Evolutionary conservation across 2,888 invertebrate genomes (phyloP).

Genomic region (Onchidella celtica): DNA sequence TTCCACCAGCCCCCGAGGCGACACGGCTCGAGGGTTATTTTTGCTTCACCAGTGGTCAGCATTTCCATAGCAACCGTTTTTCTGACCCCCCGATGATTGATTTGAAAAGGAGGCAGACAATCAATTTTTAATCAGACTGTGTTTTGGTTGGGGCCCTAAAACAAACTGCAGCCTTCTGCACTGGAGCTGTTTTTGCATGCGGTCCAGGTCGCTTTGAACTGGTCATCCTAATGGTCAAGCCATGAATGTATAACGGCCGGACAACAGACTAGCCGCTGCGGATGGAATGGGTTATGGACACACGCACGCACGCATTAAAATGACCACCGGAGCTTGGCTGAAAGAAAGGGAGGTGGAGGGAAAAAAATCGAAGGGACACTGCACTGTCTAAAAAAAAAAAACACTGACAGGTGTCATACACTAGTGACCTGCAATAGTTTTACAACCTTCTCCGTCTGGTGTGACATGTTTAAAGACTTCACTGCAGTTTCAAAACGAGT

Average conservation of each 20-base stretch:
- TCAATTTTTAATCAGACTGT: slow-evolving; percentile 12
- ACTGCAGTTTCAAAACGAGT: no score
- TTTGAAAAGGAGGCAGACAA: slow-evolving; percentile 10
- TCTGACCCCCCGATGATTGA: slow-evolving; percentile 15
- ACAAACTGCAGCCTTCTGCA: neutral
- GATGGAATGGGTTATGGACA: slow-evolving; percentile 5
- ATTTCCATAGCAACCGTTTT: slow-evolving; percentile 35
- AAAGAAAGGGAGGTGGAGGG: neutral
- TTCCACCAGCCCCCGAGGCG: neutral
- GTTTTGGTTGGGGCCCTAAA: neutral
- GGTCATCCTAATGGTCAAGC: neutral
- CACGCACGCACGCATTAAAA: neutral
- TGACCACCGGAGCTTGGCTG: neutral
- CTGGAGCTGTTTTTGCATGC: neutral
- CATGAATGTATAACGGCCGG: slow-evolving; percentile 5
- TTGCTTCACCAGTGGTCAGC: slow-evolving; percentile 45
- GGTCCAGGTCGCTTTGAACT: neutral
- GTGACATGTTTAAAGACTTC: no score
- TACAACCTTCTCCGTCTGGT: no score
- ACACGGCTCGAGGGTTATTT: slow-evolving; percentile 16
- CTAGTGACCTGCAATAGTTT: neutral
- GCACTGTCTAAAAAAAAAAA: neutral
- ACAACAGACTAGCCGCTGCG: neutral
- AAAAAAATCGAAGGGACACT: neutral
- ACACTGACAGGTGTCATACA: neutral